Evolutionary conservation across 2,888 invertebrate species (phyloP), one percentile per base, ranked within the genome.

Genomic region (Lasioglossum zephyrum): DNA sequence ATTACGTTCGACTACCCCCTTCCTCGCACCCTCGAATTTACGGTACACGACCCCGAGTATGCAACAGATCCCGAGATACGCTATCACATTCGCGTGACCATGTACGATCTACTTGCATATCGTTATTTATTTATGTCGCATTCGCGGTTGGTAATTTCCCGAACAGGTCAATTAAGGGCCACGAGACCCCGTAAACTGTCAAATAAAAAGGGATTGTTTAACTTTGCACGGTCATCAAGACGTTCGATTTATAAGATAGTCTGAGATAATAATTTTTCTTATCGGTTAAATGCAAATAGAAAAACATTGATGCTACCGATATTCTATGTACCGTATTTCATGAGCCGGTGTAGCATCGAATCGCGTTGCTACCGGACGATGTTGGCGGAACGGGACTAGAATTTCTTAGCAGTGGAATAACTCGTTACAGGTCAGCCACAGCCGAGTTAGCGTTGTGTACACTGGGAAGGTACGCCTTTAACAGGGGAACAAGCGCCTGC

Each of bases 371-470:
- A 22, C 41, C 49, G 31, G 69, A 3, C 44, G 41, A 44, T 73
- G 73, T 44, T 76, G 77, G 39, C 41, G 26, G 66, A 63, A 78
- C 84, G 53, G 63, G 72, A 74, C 78, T 73, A 22, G 84, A 84
- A 85, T 84, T 18, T 74, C 78, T 66, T 36, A 70, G 74, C 78
- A 75, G 84, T 82, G 63, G 84, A 78, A 78, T 78, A 78, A 83
- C 84, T 72, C 78, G 84, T 83, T 78, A 84, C 70, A 74, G 78
- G 84, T 63, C 78, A 75, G 75, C 84, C 84, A 39, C 84, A 57
- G 36, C 53, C 73, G 63, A 77, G 82, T 82, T 77, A 77, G 22
- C 75, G 4, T 16, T 76, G 73, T 82, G 76, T 84, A 82, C 75
- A 78, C 63, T 73, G 83, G 70, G 63, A 78, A 63, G 70, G 53